phyloP scores from a whole-genome alignment of 2,888 invertebrate genomes.

The Leucophenga maculata region DNA sequence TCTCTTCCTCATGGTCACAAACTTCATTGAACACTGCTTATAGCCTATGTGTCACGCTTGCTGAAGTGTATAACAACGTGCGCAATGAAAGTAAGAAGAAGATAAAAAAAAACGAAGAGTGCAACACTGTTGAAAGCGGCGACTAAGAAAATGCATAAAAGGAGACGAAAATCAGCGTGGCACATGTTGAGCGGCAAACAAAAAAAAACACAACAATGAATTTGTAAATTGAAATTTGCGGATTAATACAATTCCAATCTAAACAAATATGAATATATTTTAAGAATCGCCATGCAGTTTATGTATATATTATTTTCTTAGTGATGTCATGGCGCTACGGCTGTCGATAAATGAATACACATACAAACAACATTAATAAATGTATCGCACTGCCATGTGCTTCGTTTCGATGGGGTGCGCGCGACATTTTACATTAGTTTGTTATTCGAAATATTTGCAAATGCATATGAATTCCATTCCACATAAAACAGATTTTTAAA shows the following conservation, averaged over 20 bases:
- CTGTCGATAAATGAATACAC: neutral
- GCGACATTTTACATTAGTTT: too few species aligned
- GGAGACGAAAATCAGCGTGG: constrained; percentile 54
- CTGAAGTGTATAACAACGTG: constrained; percentile 39
- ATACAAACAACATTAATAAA: neutral
- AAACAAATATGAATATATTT: constrained; percentile 18
- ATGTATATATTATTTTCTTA: neutral
- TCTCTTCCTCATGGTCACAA: too few species aligned
- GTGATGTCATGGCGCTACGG: too few species aligned
- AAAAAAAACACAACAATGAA: neutral
- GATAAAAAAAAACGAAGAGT: constrained; percentile 33
- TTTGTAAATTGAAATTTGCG: neutral
- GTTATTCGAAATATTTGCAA: constrained; percentile 24
- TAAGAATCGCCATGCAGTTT: constrained; percentile 30
- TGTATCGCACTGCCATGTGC: constrained; percentile 50
- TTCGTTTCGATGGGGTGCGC: constrained; percentile 29
- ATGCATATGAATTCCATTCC: too few species aligned
- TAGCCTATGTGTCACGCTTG: too few species aligned
- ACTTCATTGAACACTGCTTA: too few species aligned
- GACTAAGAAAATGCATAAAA: constrained; percentile 11
- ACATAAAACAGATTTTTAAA: neutral
- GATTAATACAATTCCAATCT: neutral
- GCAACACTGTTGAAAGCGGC: neutral
- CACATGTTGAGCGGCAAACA: constrained; percentile 47
- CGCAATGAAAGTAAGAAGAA: constrained; percentile 31